phyloP scores from a whole-genome alignment of 2,888 invertebrate species.

The Drosophila picticornis region DNA sequence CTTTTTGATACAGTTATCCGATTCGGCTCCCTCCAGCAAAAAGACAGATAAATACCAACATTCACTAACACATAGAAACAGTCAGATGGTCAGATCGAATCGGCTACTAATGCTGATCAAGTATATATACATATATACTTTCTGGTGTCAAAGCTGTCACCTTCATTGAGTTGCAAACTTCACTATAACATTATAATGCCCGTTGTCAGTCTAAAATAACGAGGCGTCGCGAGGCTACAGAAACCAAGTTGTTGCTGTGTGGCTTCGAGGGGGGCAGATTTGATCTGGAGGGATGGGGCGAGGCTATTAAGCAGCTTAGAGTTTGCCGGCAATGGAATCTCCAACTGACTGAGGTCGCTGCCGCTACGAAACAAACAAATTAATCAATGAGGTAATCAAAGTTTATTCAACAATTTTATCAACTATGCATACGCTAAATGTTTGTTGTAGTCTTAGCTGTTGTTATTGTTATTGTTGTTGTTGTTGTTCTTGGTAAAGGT shows the following conservation, averaged over 20 bases:
- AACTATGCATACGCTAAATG: constrained; percentile 51
- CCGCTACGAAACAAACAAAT: constrained; percentile 47
- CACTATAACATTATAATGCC: not conserved
- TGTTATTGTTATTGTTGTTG: constrained; percentile 18
- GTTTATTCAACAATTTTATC: constrained; percentile 44
- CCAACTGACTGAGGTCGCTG: constrained; percentile 35
- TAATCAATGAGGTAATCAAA: constrained; percentile 73
- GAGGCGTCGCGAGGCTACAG: constrained; percentile 1
- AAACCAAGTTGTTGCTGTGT: not conserved
- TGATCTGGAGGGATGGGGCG: not conserved
- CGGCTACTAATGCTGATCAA: not conserved
- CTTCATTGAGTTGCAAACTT: not conserved
- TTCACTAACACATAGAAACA: not conserved
- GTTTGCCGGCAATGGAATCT: constrained; percentile 22
- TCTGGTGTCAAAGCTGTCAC: not conserved
- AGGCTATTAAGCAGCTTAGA: constrained; percentile 1
- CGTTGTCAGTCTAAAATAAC: not conserved
- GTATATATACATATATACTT: not conserved
- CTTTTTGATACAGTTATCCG: not conserved
- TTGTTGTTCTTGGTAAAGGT: constrained; percentile 17
- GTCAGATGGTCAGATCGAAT: not conserved
- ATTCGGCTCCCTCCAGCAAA: not conserved
- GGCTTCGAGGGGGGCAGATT: not conserved
- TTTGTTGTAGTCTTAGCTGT: constrained; percentile 21
- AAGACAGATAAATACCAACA: no score